Evolutionary conservation across 2,888 invertebrate genomes (phyloP).

Genomic region (Epinotia nisella): DNA sequence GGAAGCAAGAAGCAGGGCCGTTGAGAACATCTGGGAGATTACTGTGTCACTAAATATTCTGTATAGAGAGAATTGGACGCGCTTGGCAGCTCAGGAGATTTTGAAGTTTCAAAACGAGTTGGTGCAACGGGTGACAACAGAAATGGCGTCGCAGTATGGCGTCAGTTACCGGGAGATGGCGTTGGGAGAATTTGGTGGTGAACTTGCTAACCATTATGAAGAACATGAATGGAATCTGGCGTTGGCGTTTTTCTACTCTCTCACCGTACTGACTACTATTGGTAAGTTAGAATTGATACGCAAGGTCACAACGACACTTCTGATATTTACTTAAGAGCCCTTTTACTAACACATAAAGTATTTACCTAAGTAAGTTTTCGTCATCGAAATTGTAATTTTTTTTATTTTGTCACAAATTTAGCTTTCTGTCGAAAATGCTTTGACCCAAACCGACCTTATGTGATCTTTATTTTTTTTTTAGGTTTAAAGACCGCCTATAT

Average conservation of each 20-base stretch:
- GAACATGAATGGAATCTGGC: conserved; percentile 95
- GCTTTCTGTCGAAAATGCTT: no score
- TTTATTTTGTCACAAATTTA: no score
- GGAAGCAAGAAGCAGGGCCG: conserved; percentile 85
- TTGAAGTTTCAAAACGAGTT: conserved; percentile 93
- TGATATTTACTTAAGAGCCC: no score
- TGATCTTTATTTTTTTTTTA: no score
- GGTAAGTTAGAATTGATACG: conserved; percentile 85
- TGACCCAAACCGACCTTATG: no score
- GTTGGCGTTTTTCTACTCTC: conserved; percentile 96
- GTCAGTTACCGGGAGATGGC: conserved; percentile 83
- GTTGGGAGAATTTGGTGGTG: conserved; percentile 75
- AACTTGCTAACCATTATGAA: conserved; percentile 76
- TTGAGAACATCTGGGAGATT: conserved; percentile 96
- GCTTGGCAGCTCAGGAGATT: conserved; percentile 91
- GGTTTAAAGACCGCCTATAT: no score
- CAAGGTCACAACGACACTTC: background rate
- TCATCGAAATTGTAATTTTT: no score
- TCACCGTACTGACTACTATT: conserved; percentile 96
- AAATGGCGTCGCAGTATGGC: conserved; percentile 87
- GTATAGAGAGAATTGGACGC: conserved; percentile 95
- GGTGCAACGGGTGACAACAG: conserved; percentile 91
- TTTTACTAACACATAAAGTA: no score
- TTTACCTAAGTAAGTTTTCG: no score
- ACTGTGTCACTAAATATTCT: conserved; percentile 94